A percentile compares a stretch with the other conserved stretches of the same genome.
Evolutionary conservation across 1,140 invertebrate genomes (phyloP).

Genomic region (Bacillus rossius): DNA sequence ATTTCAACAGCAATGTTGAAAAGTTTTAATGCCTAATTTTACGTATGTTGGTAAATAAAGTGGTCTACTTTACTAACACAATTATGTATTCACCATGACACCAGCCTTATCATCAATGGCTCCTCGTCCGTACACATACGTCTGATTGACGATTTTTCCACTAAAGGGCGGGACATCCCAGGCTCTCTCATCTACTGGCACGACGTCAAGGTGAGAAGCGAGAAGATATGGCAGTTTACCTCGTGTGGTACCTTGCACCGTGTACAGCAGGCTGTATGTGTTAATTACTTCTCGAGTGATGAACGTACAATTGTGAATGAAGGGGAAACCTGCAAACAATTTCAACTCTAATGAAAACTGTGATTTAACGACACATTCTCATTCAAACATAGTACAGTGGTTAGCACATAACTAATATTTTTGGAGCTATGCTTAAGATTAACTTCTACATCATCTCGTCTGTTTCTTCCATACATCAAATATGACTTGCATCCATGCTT

Average conservation of each 20-base stretch:
- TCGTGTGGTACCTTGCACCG: constrained; percentile 33
- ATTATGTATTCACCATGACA: constrained; percentile 42
- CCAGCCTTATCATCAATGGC: constrained; percentile 50
- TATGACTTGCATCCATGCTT: too few species aligned
- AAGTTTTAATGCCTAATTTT: too few species aligned
- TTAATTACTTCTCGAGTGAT: constrained; percentile 43
- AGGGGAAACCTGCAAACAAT: constrained; percentile 42
- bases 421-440: too few species aligned
- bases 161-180: constrained; percentile 50
- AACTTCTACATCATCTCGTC: too few species aligned
- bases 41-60: too few species aligned
- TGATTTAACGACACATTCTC: too few species aligned
- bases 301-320: constrained; percentile 40
- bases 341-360: too few species aligned
- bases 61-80: too few species aligned
- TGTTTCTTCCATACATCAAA: too few species aligned
- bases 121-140: constrained; percentile 51
- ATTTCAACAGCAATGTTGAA: too few species aligned
- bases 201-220: constrained; percentile 52
- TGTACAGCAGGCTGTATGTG: constrained; percentile 48
- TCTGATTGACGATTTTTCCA: constrained; percentile 42
- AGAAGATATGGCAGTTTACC: constrained; percentile 47
- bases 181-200: constrained; percentile 41
- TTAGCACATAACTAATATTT: too few species aligned
- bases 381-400: neutral